These are phyloP conservation scores for Sinocyclocheilus maitianheensis DNA, from an alignment of 2,113 vertebrate species.

Conservation along the genomic window DNA sequence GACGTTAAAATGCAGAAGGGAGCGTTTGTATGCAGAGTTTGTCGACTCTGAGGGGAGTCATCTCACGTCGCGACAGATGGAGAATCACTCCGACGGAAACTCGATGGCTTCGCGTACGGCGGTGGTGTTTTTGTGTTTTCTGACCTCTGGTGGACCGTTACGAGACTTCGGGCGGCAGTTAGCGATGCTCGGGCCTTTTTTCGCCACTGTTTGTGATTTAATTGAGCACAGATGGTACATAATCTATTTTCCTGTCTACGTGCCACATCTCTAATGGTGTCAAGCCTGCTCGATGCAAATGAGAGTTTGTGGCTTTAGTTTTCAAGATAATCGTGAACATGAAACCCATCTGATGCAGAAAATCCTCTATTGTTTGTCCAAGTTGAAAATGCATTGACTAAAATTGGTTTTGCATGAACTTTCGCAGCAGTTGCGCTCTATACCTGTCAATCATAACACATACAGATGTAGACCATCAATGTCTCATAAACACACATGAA, in stretches of 20 bases:
- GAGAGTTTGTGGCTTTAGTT: conserved; percentile 71
- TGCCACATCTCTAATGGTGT: conserved; percentile 84
- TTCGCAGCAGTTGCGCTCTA: not conserved
- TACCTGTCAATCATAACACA: not conserved
- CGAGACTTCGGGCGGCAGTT: conserved; percentile 4
- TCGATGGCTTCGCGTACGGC: not conserved
- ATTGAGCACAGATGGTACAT: conserved; percentile 90
- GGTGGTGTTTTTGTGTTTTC: not conserved
- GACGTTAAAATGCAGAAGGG: conserved; percentile 11
- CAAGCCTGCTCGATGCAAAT: conserved; percentile 84
- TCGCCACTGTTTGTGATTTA: conserved; percentile 70
- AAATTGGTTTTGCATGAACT: not conserved
- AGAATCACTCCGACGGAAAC: conserved; percentile 11
- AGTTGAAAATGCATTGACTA: not conserved
- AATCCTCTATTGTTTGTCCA: conserved; percentile 48
- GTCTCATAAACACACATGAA: not conserved
- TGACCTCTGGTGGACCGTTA: conserved; percentile 58
- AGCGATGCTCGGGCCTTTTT: conserved; percentile 9
- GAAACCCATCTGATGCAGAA: conserved; percentile 35
- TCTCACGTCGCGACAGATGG: conserved; percentile 50
- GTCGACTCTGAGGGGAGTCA: conserved; percentile 39
- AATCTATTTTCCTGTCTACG: conserved; percentile 82
- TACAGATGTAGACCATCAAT: not conserved
- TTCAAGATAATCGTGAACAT: conserved; percentile 56
- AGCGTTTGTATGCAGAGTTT: not conserved